Percentiles rank a stretch among this genome's conserved stretches.
Evolutionary conservation across 2,888 invertebrate genomes (phyloP).

Genomic region (Drosophila recens): DNA sequence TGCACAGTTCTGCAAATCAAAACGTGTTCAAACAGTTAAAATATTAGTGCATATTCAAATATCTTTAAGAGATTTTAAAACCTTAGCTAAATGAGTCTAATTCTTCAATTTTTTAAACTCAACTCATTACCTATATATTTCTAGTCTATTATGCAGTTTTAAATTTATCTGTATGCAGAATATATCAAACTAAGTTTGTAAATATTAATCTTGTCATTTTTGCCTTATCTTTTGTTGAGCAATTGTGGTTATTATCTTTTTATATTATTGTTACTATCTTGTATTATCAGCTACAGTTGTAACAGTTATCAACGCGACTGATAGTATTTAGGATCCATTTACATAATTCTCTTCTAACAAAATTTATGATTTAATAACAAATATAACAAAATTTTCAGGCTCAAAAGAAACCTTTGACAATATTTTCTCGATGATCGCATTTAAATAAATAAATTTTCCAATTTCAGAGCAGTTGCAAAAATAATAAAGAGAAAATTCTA

Average conservation of each 20-base stretch:
- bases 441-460: conserved; percentile 3
- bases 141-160: background rate
- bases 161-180: background rate
- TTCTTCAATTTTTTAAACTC: background rate
- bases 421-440: background rate
- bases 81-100: too few relatives aligned
- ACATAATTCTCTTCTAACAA: conserved; percentile 1
- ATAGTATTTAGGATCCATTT: background rate
- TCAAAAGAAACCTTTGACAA: background rate
- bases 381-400: conserved; percentile 11
- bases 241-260: background rate
- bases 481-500: background rate
- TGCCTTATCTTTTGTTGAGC: background rate
- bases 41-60: background rate
- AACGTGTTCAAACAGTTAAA: background rate
- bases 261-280: background rate
- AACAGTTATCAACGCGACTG: conserved; percentile 1
- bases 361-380: background rate
- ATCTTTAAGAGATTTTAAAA: background rate
- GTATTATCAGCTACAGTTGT: conserved; percentile 2
- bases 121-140: background rate
- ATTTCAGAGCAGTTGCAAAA: conserved; percentile 24
- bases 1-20: background rate
- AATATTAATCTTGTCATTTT: background rate
- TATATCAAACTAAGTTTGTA: background rate